These are phyloP conservation scores for Blomia tropicalis DNA, from an alignment of 2,888 invertebrate species.

Conservation along the genomic window DNA sequence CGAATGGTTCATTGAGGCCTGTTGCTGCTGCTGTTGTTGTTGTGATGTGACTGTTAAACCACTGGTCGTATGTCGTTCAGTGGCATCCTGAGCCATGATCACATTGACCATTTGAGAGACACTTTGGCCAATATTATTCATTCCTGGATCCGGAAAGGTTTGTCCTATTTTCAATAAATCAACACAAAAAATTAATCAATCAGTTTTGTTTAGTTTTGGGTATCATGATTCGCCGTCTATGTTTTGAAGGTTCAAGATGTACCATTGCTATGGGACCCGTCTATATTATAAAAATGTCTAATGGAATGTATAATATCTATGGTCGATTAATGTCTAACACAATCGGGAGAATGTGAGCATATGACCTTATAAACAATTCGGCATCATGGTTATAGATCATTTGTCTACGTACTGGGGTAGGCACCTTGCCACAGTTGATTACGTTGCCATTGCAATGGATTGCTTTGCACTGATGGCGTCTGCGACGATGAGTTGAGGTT, in stretches of 20 bases:
- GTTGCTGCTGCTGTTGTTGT: not conserved
- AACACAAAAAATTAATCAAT: too few species aligned
- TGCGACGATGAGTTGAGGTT: not conserved
- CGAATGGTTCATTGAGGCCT: not conserved
- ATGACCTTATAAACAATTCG: too few species aligned
- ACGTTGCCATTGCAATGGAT: conserved; percentile 1
- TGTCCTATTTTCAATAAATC: conserved; percentile 4
- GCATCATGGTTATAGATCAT: not conserved
- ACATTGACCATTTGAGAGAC: conserved; percentile 12
- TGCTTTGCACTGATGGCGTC: not conserved
- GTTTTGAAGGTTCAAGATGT: too few species aligned
- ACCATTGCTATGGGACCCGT: too few species aligned
- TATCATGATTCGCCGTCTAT: too few species aligned
- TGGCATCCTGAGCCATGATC: conserved; percentile 8
- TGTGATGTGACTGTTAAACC: not conserved
- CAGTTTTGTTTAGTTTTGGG: too few species aligned
- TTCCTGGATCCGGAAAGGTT: conserved; percentile 17
- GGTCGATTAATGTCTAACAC: too few species aligned
- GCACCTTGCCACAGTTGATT: conserved; percentile 22
- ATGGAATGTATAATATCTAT: too few species aligned
- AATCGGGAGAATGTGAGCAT: too few species aligned
- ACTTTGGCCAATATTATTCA: not conserved
- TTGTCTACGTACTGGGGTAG: conserved; percentile 21
- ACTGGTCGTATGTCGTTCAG: not conserved
- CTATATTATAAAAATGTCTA: too few species aligned